phyloP scores from a whole-genome alignment of 2,888 invertebrate species.

The Phlogophora meticulosa region DNA sequence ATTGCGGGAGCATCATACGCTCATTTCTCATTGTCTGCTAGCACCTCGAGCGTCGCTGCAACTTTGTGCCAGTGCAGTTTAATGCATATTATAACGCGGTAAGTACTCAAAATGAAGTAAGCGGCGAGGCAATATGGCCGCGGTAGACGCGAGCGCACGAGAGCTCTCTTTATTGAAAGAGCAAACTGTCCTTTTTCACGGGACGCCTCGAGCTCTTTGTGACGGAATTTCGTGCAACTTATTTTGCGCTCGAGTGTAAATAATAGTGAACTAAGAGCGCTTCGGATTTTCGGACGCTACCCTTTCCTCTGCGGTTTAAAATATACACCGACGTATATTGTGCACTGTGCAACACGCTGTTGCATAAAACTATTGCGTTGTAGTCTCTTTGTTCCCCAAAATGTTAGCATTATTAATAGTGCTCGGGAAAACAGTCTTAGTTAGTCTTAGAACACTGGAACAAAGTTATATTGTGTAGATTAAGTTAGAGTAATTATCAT shows the following conservation, averaged over 20 bases:
- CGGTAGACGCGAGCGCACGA: slow-evolving; percentile 78
- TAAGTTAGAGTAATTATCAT: slow-evolving; percentile 86
- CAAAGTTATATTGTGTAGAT: slow-evolving; percentile 82
- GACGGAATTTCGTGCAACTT: slow-evolving; percentile 86
- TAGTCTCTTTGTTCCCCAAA: slow-evolving; percentile 72
- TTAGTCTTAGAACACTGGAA: slow-evolving; percentile 70
- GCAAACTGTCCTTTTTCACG: slow-evolving; percentile 90
- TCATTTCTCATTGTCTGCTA: slow-evolving; percentile 89
- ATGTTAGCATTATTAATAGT: slow-evolving; percentile 64
- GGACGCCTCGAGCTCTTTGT: slow-evolving; percentile 86
- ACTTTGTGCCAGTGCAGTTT: slow-evolving; percentile 87
- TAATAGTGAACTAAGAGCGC: slow-evolving; percentile 83
- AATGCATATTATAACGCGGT: slow-evolving; percentile 90
- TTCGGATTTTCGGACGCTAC: slow-evolving; percentile 79
- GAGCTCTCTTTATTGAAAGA: slow-evolving; percentile 88
- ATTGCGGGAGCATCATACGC: slow-evolving; percentile 88
- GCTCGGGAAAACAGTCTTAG: slow-evolving; percentile 66
- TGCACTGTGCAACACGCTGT: slow-evolving; percentile 68
- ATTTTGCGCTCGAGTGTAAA: slow-evolving; percentile 85
- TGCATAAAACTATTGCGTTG: slow-evolving; percentile 75
- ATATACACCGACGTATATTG: slow-evolving; percentile 77
- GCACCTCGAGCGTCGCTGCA: slow-evolving; percentile 79
- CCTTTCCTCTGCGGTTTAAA: slow-evolving; percentile 78
- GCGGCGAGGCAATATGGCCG: slow-evolving; percentile 84
- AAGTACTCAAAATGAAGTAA: slow-evolving; percentile 87